Evolutionary conservation across 2,113 vertebrate species (phyloP).

Genomic region (Halcyon malimbica): DNA sequence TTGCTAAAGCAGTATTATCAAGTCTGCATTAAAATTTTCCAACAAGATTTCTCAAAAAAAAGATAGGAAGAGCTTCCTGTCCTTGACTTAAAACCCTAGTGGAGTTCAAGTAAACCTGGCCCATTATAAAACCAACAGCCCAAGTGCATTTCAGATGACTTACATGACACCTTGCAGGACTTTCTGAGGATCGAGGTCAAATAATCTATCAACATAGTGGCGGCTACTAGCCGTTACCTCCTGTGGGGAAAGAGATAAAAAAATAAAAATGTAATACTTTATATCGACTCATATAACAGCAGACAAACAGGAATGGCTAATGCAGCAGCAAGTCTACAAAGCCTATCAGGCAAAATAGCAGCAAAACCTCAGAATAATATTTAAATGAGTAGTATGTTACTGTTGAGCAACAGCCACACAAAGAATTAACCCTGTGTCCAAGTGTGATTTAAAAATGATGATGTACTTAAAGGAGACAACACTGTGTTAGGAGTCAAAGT

Average conservation of each 20-base stretch:
- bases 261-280: neutral
- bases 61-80: neutral
- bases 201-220: constrained; percentile 98
- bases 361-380: neutral
- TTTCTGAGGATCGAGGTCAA: constrained; percentile 98
- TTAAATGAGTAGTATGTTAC: neutral
- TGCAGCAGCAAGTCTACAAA: neutral
- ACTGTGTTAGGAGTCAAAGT: neutral
- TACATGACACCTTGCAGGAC: constrained; percentile 99
- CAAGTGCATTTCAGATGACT: constrained; percentile 75
- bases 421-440: neutral
- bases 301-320: constrained; percentile 42
- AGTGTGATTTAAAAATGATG: neutral
- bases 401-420: neutral
- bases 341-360: neutral
- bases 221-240: constrained; percentile 98
- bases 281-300: neutral
- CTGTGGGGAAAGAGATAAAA: constrained; percentile 74
- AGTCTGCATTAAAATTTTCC: neutral
- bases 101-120: neutral
- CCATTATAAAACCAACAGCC: constrained; percentile 31
- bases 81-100: neutral
- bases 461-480: neutral
- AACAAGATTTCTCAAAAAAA: neutral
- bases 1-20: neutral